A percentile compares a stretch with the other conserved stretches of the same genome.
These are phyloP conservation scores for Ennomos erosarius DNA, from an alignment of 2,888 invertebrate species.

Conservation along the genomic window DNA sequence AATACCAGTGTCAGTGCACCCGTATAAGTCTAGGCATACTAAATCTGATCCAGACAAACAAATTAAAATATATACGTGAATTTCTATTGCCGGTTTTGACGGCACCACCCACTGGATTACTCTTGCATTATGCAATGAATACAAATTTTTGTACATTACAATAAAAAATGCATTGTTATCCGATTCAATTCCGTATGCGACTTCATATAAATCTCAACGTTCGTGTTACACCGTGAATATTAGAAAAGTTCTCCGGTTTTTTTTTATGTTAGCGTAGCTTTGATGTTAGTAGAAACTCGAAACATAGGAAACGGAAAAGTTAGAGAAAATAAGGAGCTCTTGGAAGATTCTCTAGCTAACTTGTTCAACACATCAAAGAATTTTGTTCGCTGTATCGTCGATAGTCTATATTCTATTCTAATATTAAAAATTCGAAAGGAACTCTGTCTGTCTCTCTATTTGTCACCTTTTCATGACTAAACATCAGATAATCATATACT, in stretches of 20 bases:
- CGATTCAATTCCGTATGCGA: conserved; percentile 70
- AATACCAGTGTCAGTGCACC: conserved; percentile 25
- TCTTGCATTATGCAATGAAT: conserved; percentile 71
- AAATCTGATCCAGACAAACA: conserved; percentile 20
- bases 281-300: conserved; percentile 1
- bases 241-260: conserved; percentile 20
- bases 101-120: conserved; percentile 78
- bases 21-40: conserved; percentile 25
- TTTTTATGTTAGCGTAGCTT: conserved; percentile 3
- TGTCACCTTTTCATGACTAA: no score
- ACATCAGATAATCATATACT: no score
- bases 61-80: conserved; percentile 62
- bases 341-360: no score
- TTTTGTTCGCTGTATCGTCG: no score
- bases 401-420: no score
- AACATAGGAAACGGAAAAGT: no score
- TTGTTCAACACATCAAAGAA: no score
- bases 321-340: no score
- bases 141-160: conserved; percentile 64
- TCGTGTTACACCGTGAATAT: conserved; percentile 50
- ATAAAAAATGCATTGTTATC: conserved; percentile 70
- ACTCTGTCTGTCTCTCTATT: no score
- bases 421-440: no score
- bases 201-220: conserved; percentile 63
- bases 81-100: conserved; percentile 54